phyloP scores from a whole-genome alignment of 2,888 invertebrate genomes.

The Rhamphomyia laevipes region DNA sequence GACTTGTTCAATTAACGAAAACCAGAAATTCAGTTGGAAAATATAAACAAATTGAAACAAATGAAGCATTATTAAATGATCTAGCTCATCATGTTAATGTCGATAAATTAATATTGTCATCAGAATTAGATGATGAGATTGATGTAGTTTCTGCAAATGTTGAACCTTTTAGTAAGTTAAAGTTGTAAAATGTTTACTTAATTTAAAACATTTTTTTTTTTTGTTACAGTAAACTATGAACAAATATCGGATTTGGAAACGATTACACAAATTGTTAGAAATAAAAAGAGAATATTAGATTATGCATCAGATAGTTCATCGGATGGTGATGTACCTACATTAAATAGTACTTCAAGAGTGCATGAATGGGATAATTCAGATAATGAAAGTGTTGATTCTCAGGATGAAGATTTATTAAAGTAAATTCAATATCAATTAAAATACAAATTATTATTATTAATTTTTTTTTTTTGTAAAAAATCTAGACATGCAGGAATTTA shows the following conservation, averaged over 20 bases:
- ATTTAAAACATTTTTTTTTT: not conserved
- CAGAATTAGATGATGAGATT: conserved; percentile 37
- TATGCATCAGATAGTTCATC: conserved; percentile 57
- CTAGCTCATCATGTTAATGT: conserved; percentile 51
- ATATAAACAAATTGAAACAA: conserved; percentile 50
- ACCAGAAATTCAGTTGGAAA: conserved; percentile 47
- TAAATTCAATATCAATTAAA: conserved; percentile 30
- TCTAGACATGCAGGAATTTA: conserved; percentile 81
- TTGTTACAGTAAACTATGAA: conserved; percentile 26
- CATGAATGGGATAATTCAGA: conserved; percentile 59
- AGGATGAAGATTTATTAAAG: conserved; percentile 65
- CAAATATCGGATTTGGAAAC: conserved; percentile 42
- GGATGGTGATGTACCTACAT: conserved; percentile 53
- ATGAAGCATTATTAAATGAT: conserved; percentile 52
- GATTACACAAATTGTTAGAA: conserved; percentile 40
- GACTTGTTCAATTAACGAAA: conserved; percentile 49
- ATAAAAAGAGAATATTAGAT: conserved; percentile 45
- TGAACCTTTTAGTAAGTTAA: conserved; percentile 47
- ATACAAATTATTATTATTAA: not conserved
- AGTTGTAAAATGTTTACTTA: not conserved
- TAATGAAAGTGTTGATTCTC: conserved; percentile 64
- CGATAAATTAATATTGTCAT: conserved; percentile 20
- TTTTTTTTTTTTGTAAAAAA: no score
- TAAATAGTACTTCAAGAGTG: conserved; percentile 50
- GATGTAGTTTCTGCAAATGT: conserved; percentile 41